Evolutionary conservation across 2,113 vertebrate species (phyloP).

Genomic region (Burhinus bistriatus): DNA sequence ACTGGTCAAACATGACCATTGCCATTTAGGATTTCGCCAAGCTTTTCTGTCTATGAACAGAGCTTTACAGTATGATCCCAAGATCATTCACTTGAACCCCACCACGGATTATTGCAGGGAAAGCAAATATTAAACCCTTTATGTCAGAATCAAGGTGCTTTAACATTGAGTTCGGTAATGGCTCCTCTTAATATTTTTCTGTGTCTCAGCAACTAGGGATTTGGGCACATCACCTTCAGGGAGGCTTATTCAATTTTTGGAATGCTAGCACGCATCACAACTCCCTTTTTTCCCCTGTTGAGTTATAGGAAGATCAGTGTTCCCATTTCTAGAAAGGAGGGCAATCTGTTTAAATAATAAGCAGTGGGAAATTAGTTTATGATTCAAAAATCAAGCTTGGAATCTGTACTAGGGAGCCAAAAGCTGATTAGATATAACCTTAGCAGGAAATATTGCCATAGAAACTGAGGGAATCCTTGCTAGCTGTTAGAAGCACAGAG

Average conservation of each 20-base stretch:
- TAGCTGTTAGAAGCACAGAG: not conserved
- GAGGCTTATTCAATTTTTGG: slow-evolving; percentile 11
- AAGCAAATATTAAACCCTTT: not conserved
- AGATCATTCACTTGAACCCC: not conserved
- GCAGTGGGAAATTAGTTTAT: slow-evolving; percentile 54
- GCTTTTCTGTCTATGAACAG: not conserved
- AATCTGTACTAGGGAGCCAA: slow-evolving; percentile 38
- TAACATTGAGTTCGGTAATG: not conserved
- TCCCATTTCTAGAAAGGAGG: slow-evolving; percentile 29
- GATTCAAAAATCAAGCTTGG: slow-evolving; percentile 4
- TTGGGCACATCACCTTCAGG: not conserved
- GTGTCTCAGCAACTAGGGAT: not conserved
- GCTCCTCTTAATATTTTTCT: not conserved
- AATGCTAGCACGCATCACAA: not conserved
- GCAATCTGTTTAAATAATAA: slow-evolving; percentile 48
- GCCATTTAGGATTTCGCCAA: not conserved
- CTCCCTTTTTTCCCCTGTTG: not conserved
- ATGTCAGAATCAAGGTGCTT: not conserved
- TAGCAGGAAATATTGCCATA: slow-evolving; percentile 48
- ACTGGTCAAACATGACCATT: not conserved
- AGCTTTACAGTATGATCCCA: not conserved
- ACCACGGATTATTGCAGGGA: not conserved
- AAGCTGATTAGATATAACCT: slow-evolving; percentile 26
- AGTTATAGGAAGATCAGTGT: slow-evolving; percentile 1
- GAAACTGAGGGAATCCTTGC: slow-evolving; percentile 55